Base-by-base conservation (phyloP, 2,797 vertebrate species). In the Falco novaeseelandiae region DNA sequence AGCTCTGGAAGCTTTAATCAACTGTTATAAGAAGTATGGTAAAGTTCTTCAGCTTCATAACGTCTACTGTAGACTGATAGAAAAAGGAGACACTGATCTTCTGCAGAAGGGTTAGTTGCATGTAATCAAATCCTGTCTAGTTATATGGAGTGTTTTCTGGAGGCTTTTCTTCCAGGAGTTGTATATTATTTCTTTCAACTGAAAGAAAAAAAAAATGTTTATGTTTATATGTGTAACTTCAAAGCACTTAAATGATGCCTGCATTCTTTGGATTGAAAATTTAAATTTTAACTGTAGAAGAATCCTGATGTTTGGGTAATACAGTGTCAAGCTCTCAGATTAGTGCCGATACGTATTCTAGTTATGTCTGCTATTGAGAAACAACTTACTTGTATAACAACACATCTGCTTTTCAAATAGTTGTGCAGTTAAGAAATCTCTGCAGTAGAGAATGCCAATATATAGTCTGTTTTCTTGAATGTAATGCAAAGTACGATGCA, bases 21-120 rank as follows among this genome's bases (percentile, higher is more conserved):
- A 98, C 59, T 99, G 98, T 97, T 97, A 97, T 13, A 98, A 98
- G 93, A 99, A 98, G 90, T 99, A 99, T 97, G 98, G 96, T 58
- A 83, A 97, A 63, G 44, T 99, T 78, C 99, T 99, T 77, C 98
- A 98, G 78, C 96, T 99, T 81, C 99, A 99, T 74, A 98, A 99
- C 88, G 74, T 99, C 97, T 96, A 98, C 38, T 99, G 99, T 29
- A 97, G 34, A 73, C 97, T 99, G 96, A 97, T 99, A 98, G 98
- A 99, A 94, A 99, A 98, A 91, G 99, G 99, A 95, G 98, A 99
- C 36, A 98, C 99, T 1, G 99, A 99, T 40, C 97, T 98, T 36
- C 98, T 99, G 86, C 99, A 99, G 78, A 99, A 99, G 99, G 99
- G 99, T 99, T 61, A 88, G 96, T 96, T 78, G 69, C 40, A 69